phyloP scores from a whole-genome alignment of 2,113 vertebrate genomes.

The Pagrus major region DNA sequence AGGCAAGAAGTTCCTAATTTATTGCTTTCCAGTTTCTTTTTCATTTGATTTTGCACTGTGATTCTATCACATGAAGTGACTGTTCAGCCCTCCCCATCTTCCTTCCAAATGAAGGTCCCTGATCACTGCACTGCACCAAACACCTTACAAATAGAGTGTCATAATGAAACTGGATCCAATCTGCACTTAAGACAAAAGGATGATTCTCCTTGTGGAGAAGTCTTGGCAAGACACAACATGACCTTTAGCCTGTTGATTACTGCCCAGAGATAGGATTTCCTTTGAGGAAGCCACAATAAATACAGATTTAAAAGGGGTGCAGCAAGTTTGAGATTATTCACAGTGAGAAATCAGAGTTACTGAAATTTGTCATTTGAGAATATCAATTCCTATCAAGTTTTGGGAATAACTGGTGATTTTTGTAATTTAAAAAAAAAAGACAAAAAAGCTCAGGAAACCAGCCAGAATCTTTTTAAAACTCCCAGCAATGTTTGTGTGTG shows the following conservation, averaged over 20 bases:
- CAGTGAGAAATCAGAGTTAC: background rate
- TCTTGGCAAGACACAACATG: background rate
- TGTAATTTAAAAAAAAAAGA: too few species aligned
- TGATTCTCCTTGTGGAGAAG: constrained; percentile 14
- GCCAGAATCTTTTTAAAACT: background rate
- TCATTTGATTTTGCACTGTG: background rate
- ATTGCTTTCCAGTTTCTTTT: background rate
- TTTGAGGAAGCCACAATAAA: background rate
- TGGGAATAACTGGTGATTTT: background rate
- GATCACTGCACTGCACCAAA: background rate
- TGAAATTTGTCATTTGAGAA: background rate
- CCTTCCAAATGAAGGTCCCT: background rate
- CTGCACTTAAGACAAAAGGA: background rate
- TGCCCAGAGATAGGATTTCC: background rate
- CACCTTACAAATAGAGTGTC: background rate
- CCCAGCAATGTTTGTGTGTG: background rate
- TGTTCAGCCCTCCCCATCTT: background rate
- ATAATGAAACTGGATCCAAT: background rate
- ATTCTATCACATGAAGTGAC: background rate
- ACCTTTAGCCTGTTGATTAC: constrained; percentile 16
- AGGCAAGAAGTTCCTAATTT: constrained; percentile 1
- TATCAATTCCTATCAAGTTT: background rate
- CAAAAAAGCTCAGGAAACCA: background rate
- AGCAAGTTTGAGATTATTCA: constrained; percentile 4
- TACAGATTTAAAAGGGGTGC: background rate